Evolutionary conservation across 2,113 vertebrate genomes (phyloP).

Genomic region (Bujurquina vittata): DNA sequence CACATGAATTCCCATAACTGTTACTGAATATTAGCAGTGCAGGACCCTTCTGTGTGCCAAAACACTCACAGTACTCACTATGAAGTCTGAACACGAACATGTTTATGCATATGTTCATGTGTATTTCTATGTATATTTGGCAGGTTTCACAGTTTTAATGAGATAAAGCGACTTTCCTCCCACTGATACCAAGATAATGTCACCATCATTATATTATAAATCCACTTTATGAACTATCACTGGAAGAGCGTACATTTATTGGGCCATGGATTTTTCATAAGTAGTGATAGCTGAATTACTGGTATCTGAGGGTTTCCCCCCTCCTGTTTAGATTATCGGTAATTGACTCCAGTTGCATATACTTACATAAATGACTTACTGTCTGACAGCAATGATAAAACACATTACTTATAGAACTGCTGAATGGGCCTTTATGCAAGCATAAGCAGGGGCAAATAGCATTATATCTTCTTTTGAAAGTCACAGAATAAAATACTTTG

Average conservation of each 20-base stretch:
- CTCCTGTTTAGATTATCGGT: slow-evolving; percentile 28
- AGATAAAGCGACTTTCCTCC: slow-evolving; percentile 9
- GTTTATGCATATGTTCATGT: background rate
- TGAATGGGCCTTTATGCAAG: background rate
- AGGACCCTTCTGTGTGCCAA: background rate
- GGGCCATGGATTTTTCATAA: slow-evolving; percentile 4
- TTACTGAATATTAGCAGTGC: background rate
- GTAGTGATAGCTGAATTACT: slow-evolving; percentile 35
- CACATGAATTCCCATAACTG: slow-evolving; percentile 18
- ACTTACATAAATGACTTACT: slow-evolving; percentile 19
- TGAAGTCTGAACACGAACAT: background rate
- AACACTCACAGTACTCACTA: background rate
- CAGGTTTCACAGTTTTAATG: slow-evolving; percentile 27
- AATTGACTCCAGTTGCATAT: slow-evolving; percentile 59
- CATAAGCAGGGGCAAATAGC: background rate
- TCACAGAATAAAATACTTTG: background rate
- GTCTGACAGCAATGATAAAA: slow-evolving; percentile 25
- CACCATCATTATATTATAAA: slow-evolving; percentile 44
- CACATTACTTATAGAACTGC: slow-evolving; percentile 16
- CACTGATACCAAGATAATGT: slow-evolving; percentile 37
- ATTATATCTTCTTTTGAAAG: slow-evolving; percentile 14
- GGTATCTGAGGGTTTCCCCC: slow-evolving; percentile 13
- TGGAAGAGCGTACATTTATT: slow-evolving; percentile 14
- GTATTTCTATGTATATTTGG: slow-evolving; percentile 28
- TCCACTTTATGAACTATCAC: slow-evolving; percentile 8